A percentile compares a stretch with the other conserved stretches of the same genome.
Evolutionary conservation across 2,888 invertebrate species (phyloP).

Genomic region (Lasioglossum vierecki): DNA sequence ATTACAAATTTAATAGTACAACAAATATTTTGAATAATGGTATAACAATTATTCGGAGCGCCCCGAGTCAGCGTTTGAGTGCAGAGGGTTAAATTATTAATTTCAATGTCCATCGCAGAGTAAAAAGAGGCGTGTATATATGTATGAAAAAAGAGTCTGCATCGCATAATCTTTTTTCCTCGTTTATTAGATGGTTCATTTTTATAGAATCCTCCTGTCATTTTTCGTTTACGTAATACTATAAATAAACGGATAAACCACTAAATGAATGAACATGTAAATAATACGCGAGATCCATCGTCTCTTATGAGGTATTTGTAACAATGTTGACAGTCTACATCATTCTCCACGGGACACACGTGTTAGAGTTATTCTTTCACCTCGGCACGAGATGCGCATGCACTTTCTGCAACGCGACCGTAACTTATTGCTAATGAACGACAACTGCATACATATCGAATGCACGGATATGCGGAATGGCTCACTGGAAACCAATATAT

Average conservation of each 20-base stretch:
- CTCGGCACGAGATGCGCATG: constrained; percentile 54
- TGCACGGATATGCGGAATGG: not conserved
- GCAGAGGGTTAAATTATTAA: not conserved
- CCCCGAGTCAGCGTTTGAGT: too few relatives aligned
- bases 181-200: constrained; percentile 76
- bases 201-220: constrained; percentile 77
- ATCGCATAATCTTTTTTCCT: constrained; percentile 62
- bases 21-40: too few relatives aligned
- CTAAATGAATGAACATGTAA: constrained; percentile 69
- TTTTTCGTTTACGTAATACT: constrained; percentile 75
- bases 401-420: constrained; percentile 42
- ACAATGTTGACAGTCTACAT: constrained; percentile 75
- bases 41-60: too few relatives aligned
- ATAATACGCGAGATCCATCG: constrained; percentile 70
- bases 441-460: constrained; percentile 52
- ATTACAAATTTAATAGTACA: too few relatives aligned
- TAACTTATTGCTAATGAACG: constrained; percentile 71
- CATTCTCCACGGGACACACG: constrained; percentile 70
- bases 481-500: not conserved
- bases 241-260: constrained; percentile 72
- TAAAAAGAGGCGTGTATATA: constrained; percentile 22
- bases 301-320: constrained; percentile 72
- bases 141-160: constrained; percentile 24
- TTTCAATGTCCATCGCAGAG: constrained; percentile 9
- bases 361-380: constrained; percentile 44